These are phyloP conservation scores for Bostrychus sinensis DNA, from an alignment of 2,113 vertebrate species.

Conservation along the genomic window DNA sequence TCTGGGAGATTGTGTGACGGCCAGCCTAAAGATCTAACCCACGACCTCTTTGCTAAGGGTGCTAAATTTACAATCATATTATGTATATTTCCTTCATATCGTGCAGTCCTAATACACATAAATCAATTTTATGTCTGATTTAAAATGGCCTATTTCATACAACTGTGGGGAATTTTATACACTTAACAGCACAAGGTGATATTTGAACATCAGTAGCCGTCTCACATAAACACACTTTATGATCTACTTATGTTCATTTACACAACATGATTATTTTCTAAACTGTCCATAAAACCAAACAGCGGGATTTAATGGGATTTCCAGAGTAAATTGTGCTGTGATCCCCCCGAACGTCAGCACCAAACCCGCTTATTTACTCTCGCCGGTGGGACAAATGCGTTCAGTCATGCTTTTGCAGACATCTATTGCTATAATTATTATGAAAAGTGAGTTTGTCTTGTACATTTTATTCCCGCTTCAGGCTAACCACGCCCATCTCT, in stretches of 20 bases:
- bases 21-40: too few species aligned
- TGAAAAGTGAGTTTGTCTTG: constrained; percentile 4
- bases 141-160: background rate
- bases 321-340: constrained; percentile 3
- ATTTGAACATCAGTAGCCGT: background rate
- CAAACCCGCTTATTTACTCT: background rate
- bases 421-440: background rate
- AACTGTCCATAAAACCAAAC: constrained; percentile 7
- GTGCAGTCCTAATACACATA: background rate
- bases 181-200: background rate
- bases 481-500: constrained; percentile 37
- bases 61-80: too few species aligned
- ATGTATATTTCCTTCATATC: background rate
- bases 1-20: too few species aligned
- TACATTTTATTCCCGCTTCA: constrained; percentile 21
- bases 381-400: background rate
- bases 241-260: constrained; percentile 8
- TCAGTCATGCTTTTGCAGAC: background rate
- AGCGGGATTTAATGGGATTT: constrained; percentile 9
- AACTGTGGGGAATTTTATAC: background rate
- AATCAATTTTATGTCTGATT: constrained; percentile 2
- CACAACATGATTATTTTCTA: constrained; percentile 8
- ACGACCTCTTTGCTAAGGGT: too few species aligned
- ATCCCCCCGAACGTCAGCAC: background rate
- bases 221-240: background rate